phyloP scores from a whole-genome alignment of 2,797 vertebrate species.

The Sphenodon punctatus region DNA sequence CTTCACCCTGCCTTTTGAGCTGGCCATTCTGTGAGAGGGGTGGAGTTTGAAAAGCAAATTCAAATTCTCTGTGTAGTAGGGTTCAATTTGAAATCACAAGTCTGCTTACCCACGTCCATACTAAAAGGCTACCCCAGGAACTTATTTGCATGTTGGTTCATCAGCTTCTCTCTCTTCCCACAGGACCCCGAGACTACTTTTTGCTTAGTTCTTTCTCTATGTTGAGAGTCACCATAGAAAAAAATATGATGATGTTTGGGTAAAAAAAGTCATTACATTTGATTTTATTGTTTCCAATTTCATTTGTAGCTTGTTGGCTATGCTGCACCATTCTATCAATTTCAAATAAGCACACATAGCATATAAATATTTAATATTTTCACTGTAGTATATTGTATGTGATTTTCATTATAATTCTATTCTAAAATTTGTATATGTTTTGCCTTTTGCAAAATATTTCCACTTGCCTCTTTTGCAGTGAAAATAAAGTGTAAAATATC shows the following conservation, averaged over 20 bases:
- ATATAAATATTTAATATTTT: background rate
- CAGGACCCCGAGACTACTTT: background rate
- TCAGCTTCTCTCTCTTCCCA: conserved; percentile 15
- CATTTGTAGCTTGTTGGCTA: background rate
- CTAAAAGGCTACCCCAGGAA: too few relatives aligned
- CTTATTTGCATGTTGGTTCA: too few relatives aligned
- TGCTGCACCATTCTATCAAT: background rate
- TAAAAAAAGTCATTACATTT: conserved; percentile 57
- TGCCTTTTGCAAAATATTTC: background rate
- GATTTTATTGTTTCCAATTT: conserved; percentile 26
- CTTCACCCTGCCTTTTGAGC: too few relatives aligned
- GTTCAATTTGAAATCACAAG: too few relatives aligned
- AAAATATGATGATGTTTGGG: conserved; percentile 56
- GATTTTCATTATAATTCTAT: background rate
- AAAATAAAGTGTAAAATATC: background rate
- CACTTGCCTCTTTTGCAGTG: background rate
- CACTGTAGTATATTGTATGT: background rate
- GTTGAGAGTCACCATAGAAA: conserved; percentile 50
- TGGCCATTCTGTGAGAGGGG: too few relatives aligned
- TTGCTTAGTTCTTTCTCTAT: conserved; percentile 31
- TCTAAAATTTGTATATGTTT: background rate
- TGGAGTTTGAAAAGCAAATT: too few relatives aligned
- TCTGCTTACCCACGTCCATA: too few relatives aligned
- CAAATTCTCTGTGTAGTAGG: too few relatives aligned
- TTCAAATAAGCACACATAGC: background rate